Evolutionary conservation across 2,888 invertebrate species (phyloP), one percentile per base, ranked within the genome.

Genomic region (Synergus laeviventris): DNA sequence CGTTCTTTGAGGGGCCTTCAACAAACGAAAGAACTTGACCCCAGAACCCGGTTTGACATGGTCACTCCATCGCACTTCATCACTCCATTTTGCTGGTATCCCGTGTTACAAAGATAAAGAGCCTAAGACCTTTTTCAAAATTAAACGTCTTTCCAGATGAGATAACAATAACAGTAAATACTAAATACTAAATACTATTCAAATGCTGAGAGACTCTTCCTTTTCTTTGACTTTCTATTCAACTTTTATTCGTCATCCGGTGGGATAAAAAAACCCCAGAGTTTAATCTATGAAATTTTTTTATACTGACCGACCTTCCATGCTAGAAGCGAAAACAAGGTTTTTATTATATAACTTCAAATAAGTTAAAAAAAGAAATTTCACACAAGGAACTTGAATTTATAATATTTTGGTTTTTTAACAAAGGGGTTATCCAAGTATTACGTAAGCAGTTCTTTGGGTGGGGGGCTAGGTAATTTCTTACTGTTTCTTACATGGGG

Each of bases 1-100:
- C 81, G 78, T 80, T 79, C 75, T 76, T 75, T 70, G 76, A 80
- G 59, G 59, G 21, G 24, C 24, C 21, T 59, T 59, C 24, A 21
- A 59, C 21, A 24, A 59, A 59, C 12, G 5, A 24, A 59, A 59
- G 14, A 59, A 59, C 59, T 59, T 59, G 59, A 59, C 24, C 24
- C 14, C 14, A 24, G 24, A 59, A 24, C 24, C 59, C 59, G 59
- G 59, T 59, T 59, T 24, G 24, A 24, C 24, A 59, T 24, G 59
- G 59, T 59, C 59, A 14, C 21, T 59, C 18, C 24, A 59, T 59
- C 24, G 59, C 59, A 59, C 59, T 59, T 59, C 24, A 59, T 59
- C 24, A 24, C 59, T 24, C 14, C 5, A 59, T 78, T 79, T 73
- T 70, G 60, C 73, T 60, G 73, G 77, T 75, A 75, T 77, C 24